Evolutionary conservation across 1,140 invertebrate genomes (phyloP).

Genomic region (Microplitis demolitor): DNA sequence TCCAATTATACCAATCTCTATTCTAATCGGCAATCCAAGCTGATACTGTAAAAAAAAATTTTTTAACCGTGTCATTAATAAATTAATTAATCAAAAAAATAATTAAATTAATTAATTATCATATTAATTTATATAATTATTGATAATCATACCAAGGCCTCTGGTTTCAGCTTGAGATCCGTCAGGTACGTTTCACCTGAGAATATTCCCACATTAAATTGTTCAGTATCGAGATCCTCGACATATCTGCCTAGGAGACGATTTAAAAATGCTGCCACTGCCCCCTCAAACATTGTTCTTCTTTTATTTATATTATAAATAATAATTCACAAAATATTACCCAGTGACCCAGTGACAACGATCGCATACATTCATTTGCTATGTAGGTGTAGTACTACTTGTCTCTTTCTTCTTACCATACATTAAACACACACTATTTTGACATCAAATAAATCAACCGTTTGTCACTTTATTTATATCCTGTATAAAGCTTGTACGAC

Average conservation of each 20-base stretch:
- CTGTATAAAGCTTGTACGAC: no score
- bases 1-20: slow-evolving; percentile 78
- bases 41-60: slow-evolving; percentile 69
- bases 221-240: slow-evolving; percentile 80
- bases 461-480: no score
- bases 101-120: no score
- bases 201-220: slow-evolving; percentile 82
- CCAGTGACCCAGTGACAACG: background rate
- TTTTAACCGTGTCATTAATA: background rate
- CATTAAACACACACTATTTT: no score
- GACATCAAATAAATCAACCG: no score
- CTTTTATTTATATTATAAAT: slow-evolving; percentile 16
- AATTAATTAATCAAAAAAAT: background rate
- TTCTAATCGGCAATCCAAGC: slow-evolving; percentile 79
- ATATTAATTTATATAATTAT: no score
- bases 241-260: slow-evolving; percentile 81
- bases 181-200: slow-evolving; percentile 78
- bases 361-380: background rate
- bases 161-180: slow-evolving; percentile 78
- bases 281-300: slow-evolving; percentile 74
- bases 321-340: background rate
- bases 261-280: slow-evolving; percentile 78
- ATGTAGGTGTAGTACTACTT: no score
- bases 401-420: no score
- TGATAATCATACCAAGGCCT: slow-evolving; percentile 72